Evolutionary conservation across 2,888 invertebrate genomes (phyloP), one percentile per base, ranked within the genome.

Genomic region (Heteromurus nitidus): DNA sequence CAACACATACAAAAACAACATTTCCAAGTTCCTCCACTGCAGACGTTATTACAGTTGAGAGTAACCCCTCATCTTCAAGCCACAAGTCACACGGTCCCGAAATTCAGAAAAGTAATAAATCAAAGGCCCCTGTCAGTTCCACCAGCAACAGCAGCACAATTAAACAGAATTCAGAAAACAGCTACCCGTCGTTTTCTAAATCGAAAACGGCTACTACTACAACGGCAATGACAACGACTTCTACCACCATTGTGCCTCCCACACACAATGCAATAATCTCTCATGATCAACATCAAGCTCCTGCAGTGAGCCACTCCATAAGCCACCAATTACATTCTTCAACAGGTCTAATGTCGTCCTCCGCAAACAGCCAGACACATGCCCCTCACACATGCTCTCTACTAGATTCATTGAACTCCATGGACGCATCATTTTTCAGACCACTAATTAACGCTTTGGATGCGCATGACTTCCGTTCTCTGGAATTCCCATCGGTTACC

Each of bases 391-490:
- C 77, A 5, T 79, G 77, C 20, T 72, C 79, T 16, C 28, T 79
- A 22, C 31, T 79, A 3, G 79, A 79, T 55, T 31, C 79, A 2
- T 31, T 79, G 0, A 72, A 68, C 28, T 36, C 79, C 16, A 79
- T 79, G 70, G 79, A 79, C 22, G 79, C 79, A 13, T 31, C 79
- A 2, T 79, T 79, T 22, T 72, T 79, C 30, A 53, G 79, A 65
- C 79, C 79, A 0, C 16, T 79, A 3, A 72, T 79, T 5, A 79
- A 79, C 18, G 79, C 72, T 1, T 22, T 79, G 11, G 79, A 79
- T 3, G 24, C 11, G 24, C 65, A 75, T 53, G 79, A 79, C 18
- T 79, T 79, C 26, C 64, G 79, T n/a, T 9, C 50, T 44, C 13
- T 79, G 18, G 79, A 79, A 13, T 79, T 72, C 16, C 30, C 70